A percentile compares a stretch with the other conserved stretches of the same genome.
Conservation (phyloP, 2,113 vertebrate genomes). For the Sceloporus undulatus region DNA sequence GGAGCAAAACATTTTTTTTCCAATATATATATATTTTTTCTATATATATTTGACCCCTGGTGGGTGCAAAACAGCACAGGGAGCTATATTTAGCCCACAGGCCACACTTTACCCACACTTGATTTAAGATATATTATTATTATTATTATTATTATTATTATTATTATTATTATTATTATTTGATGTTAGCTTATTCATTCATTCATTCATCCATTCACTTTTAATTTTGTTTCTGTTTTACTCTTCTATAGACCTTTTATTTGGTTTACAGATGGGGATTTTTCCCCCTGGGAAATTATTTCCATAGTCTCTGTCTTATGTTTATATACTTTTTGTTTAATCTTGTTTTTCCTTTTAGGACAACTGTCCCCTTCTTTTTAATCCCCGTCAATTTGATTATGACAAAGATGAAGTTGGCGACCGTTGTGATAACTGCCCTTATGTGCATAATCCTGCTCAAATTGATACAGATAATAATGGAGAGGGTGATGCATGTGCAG, state of each 20-base stretch:
- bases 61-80: too few species aligned
- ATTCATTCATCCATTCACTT: too few species aligned
- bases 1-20: too few species aligned
- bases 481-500: constrained; percentile 93
- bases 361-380: constrained; percentile 95
- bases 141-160: too few species aligned
- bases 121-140: too few species aligned
- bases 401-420: constrained; percentile 98
- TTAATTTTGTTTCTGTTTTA: too few species aligned
- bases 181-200: too few species aligned
- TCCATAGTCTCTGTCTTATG: neutral
- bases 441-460: constrained; percentile 95
- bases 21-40: too few species aligned
- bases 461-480: constrained; percentile 95
- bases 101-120: too few species aligned
- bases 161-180: too few species aligned
- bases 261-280: neutral
- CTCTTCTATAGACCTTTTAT: neutral
- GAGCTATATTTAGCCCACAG: too few species aligned
- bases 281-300: neutral
- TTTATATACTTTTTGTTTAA: neutral
- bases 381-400: constrained; percentile 94
- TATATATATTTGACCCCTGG: too few species aligned
- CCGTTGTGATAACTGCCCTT: constrained; percentile 96
- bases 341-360: constrained; percentile 79